A percentile compares a stretch with the other conserved stretches of the same genome.
phyloP scores from a whole-genome alignment of 2,113 vertebrate genomes.

The Albula goreensis region DNA sequence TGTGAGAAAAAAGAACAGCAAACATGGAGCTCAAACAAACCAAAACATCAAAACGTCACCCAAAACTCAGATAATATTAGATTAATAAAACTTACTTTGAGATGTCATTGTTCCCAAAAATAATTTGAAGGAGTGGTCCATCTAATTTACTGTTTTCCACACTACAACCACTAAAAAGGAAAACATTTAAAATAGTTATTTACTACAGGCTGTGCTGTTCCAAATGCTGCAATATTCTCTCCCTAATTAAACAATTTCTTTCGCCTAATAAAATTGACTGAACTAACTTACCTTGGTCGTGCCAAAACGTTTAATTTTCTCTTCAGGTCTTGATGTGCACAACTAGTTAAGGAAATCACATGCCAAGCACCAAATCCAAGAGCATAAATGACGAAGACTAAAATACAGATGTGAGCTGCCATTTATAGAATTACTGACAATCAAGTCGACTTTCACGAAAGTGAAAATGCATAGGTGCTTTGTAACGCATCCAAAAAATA shows the following conservation, averaged over 20 bases:
- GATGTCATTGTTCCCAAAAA: conserved; percentile 90
- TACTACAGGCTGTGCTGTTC: no score
- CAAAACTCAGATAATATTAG: not conserved
- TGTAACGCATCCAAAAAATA: no score
- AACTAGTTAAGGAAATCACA: conserved; percentile 69
- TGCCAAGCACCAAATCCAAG: no score
- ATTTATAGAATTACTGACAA: no score
- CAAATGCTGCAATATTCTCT: not conserved
- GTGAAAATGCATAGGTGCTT: not conserved
- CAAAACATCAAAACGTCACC: not conserved
- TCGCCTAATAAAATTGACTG: not conserved
- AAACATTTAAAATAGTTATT: not conserved
- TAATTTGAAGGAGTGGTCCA: conserved; percentile 88
- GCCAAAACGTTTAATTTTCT: conserved; percentile 84
- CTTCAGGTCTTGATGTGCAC: conserved; percentile 84
- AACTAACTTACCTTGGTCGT: conserved; percentile 78
- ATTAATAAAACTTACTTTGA: conserved; percentile 84
- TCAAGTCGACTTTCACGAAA: not conserved
- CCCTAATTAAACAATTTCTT: not conserved
- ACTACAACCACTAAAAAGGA: conserved; percentile 76
- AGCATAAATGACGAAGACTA: no score
- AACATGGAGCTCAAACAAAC: conserved; percentile 65
- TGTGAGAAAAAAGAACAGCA: conserved; percentile 7
- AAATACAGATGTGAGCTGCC: no score
- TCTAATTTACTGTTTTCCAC: conserved; percentile 80